Evolutionary conservation across 2,797 vertebrate species (phyloP).

Genomic region (Cynopterus sphinx): DNA sequence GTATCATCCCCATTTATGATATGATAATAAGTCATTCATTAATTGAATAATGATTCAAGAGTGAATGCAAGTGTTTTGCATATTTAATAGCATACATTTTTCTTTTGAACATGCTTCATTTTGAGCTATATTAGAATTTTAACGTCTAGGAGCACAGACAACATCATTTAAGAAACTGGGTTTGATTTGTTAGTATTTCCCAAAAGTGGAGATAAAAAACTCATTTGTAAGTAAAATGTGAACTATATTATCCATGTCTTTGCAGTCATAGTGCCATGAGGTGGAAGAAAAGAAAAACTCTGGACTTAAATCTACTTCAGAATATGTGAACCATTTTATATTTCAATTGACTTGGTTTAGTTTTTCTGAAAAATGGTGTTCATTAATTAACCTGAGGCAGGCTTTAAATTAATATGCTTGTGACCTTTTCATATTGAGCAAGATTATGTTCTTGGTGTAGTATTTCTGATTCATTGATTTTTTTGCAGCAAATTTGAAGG

Average conservation of each 20-base stretch:
- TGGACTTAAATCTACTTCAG: neutral
- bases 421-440: constrained; percentile 6
- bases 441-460: neutral
- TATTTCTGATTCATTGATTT: constrained; percentile 35
- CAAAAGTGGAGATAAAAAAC: constrained; percentile 43
- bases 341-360: neutral
- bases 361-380: neutral
- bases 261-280: neutral
- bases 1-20: neutral
- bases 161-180: neutral
- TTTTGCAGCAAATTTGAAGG: constrained; percentile 24
- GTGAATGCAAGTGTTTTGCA: neutral
- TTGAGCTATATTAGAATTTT: constrained; percentile 32
- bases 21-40: constrained; percentile 51
- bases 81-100: constrained; percentile 28
- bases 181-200: constrained; percentile 57
- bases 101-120: constrained; percentile 1
- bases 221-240: constrained; percentile 64
- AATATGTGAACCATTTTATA: constrained; percentile 7
- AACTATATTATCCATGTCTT: neutral
- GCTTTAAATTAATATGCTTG: neutral
- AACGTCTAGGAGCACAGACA: constrained; percentile 15
- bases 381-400: constrained; percentile 2
- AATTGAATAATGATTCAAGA: constrained; percentile 60
- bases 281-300: neutral